Conservation (phyloP, 2,113 vertebrate species). For the Macaca mulatta region DNA sequence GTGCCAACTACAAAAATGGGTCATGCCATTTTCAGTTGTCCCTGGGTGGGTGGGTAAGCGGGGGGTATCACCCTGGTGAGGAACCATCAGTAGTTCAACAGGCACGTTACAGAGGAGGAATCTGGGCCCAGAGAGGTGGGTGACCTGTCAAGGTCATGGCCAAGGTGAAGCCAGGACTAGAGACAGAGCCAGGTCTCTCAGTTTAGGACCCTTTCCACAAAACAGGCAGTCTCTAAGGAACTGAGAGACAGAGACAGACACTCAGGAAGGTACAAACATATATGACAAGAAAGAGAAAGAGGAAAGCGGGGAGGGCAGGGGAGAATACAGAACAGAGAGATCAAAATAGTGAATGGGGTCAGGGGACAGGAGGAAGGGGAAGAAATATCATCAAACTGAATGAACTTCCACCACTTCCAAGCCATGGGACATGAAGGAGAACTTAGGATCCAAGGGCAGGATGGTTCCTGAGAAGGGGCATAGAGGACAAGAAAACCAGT, state of each 20-base stretch:
- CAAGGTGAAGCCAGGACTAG: neutral
- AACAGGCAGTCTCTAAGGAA: neutral
- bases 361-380: neutral
- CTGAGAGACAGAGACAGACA: neutral
- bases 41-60: neutral
- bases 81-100: neutral
- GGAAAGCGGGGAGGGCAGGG: no score
- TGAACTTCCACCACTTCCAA: neutral
- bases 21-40: neutral
- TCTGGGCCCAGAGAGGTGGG: neutral
- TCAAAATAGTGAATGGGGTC: neutral
- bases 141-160: neutral
- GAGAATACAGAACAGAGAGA: neutral
- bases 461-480: neutral
- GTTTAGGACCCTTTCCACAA: neutral
- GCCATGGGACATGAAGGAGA: neutral
- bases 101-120: neutral
- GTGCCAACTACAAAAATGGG: neutral
- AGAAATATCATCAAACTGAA: neutral
- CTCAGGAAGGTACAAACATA: neutral
- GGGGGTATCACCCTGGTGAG: neutral
- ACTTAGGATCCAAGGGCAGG: neutral
- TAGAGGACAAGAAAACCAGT: neutral
- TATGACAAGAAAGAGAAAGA: neutral
- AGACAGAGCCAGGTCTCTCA: neutral